Evolutionary conservation across 2,888 invertebrate genomes (phyloP), one percentile per base, ranked within the genome.

Genomic region (Peribatodes rhomboidaria): DNA sequence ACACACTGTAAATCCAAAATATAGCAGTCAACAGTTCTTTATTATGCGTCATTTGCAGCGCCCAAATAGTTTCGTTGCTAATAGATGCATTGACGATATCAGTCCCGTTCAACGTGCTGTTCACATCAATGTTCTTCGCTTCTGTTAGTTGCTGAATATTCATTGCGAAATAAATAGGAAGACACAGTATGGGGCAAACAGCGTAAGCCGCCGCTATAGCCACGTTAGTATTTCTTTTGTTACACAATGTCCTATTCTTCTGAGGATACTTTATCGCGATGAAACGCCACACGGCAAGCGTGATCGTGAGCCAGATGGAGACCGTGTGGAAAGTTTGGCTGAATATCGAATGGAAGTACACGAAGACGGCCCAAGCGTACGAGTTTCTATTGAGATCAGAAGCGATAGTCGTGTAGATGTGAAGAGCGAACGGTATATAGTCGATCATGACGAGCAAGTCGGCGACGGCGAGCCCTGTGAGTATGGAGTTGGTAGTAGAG

Each of bases 361-460:
- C 96, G 83, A 97, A 98, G 35, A 96, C 94, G 0, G 97, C 96
- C 96, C 97, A 97, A 2, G 95, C 94, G 84, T 97, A 98, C 0
- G 92, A 90, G 73, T 92, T 89, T 27, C 85, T 82, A 69, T 93
- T 92, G 22, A 91, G 84, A 60, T 85, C 89, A 16, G 91, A 87
- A 4, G 92, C 90, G 20, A 93, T 91, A 52, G 95, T 94, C 18
- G 97, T 94, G 80, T 96, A 97, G 68, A 96, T 95, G 83, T 98
- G 97, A 62, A 97, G 94, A 1, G 97, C 96, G 82, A 97, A 97
- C 0, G 98, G 98, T 67, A 99, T 96, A 87, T 98, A 99, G 80
- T 98, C 98, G 77, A 98, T 94, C 96, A 99, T 98, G 39, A 98
- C 98, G 18, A 98, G 94, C 46, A 99, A 94, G 85, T 99, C 99